These are phyloP conservation scores for Pseudochirops corinnae DNA, from an alignment of 2,797 vertebrate species.

Conservation along the genomic window DNA sequence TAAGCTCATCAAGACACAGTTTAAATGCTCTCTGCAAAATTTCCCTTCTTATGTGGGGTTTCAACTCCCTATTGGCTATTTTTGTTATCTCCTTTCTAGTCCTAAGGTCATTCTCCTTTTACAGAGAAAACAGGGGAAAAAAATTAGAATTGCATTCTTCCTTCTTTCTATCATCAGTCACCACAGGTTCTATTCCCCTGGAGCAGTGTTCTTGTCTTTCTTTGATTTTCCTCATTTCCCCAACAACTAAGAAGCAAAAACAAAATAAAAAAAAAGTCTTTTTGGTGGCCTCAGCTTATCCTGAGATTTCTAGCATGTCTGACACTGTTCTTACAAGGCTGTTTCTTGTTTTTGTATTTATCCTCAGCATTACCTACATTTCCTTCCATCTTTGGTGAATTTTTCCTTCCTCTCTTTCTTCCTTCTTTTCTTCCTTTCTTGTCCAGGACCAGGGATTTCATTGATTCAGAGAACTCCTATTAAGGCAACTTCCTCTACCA, in stretches of 20 bases:
- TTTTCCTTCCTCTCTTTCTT: background rate
- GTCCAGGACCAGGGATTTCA: background rate
- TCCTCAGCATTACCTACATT: background rate
- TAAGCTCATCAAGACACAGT: background rate
- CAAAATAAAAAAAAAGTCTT: background rate
- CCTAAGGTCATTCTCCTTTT: background rate
- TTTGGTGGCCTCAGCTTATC: background rate
- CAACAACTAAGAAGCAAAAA: background rate
- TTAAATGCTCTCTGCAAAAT: background rate
- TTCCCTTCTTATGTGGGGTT: background rate
- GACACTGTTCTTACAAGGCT: background rate
- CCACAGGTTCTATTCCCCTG: background rate
- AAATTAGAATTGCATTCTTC: background rate
- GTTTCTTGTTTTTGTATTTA: background rate
- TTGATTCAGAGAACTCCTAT: background rate
- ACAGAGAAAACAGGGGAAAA: background rate
- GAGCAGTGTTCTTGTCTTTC: background rate
- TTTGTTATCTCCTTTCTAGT: background rate
- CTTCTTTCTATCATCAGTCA: background rate
- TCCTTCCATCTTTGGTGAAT: background rate
- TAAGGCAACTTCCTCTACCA: background rate
- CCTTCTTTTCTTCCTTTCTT: background rate
- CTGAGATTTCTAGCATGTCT: background rate
- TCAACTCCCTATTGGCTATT: background rate
- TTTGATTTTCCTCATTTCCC: background rate